Evolutionary conservation across 2,888 invertebrate species (phyloP).

Genomic region (Melikaiella ostensackeni): DNA sequence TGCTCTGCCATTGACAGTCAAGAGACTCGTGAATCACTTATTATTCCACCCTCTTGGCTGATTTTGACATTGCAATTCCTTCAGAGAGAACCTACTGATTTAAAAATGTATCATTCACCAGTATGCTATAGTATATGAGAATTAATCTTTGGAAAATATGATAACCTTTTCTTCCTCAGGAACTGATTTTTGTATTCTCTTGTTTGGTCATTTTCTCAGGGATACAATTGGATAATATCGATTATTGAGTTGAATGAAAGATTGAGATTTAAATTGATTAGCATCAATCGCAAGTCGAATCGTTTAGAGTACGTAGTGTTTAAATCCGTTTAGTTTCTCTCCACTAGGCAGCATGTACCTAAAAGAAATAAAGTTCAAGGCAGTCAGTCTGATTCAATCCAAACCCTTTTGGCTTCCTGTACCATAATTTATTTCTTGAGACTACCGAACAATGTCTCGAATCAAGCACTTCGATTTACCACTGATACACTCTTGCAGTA

Average conservation of each 20-base stretch:
- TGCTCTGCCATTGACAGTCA: constrained; percentile 57
- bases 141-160: no score
- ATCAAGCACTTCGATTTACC: not conserved
- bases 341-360: not conserved
- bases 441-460: constrained; percentile 11
- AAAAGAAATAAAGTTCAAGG: constrained; percentile 23
- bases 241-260: constrained; percentile 10
- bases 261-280: constrained; percentile 26
- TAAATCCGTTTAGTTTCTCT: constrained; percentile 26
- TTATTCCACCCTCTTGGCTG: not conserved
- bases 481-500: not conserved
- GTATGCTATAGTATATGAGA: no score
- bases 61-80: not conserved
- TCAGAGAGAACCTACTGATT: not conserved
- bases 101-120: no score
- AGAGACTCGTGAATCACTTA: not conserved
- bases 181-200: not conserved
- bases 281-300: constrained; percentile 14
- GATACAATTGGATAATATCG: not conserved
- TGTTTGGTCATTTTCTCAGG: not conserved
- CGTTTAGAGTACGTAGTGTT: constrained; percentile 1
- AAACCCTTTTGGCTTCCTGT: constrained; percentile 20
- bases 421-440: constrained; percentile 12
- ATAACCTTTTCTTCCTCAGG: no score
- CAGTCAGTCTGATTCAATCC: constrained; percentile 23